Evolutionary conservation across 2,113 vertebrate species (phyloP), one percentile per base, ranked within the genome.

Genomic region (Cyanoliseus patagonus): DNA sequence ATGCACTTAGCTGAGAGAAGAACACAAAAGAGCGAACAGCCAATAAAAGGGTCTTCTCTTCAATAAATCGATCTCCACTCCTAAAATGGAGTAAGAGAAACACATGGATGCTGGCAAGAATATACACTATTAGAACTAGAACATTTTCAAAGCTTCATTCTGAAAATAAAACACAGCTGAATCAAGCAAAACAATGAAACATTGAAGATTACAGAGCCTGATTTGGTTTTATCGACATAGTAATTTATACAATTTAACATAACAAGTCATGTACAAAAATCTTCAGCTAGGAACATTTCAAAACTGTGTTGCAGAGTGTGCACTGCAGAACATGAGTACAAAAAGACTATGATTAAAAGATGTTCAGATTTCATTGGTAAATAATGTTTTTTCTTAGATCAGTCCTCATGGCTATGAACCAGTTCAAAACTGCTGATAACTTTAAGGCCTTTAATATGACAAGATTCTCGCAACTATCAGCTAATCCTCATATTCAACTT

Each of bases 1-100:
- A 99, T 13, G 99, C 99, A 11, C 99, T 99, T 95, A 99, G 98
- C 98, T 99, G 99, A 85, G 99, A 99, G 98, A 99, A 99, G 97
- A 99, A 99, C 90, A 99, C 99, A 85, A 99, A 99, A 30, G 99
- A 99, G 83, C 99, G 99, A 51, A 99, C 98, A 55, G 99, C 99
- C 97, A 99, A 80, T 75, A 99, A 97, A 80, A 99, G 98, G 12
- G 99, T 99, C 98, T 99, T 99, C 98, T 99, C 99, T 95, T 99
- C 99, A 92, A 99, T 98, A 96, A 99, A 99, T 69, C 99, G 98
- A 96, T 99, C 99, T 1, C 99, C 99, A 28, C 97, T 99, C 97
- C 99, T 99, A 94, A 90, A 95, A 67, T 1, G 30, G 70, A 92
- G 35, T 27, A 74, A 95, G 57, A 97, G 30, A 92, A 80, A 90